Percentiles rank a stretch among this genome's conserved stretches.
Conservation (phyloP, 2,113 vertebrate species). For the Tachuris rubrigastra region DNA sequence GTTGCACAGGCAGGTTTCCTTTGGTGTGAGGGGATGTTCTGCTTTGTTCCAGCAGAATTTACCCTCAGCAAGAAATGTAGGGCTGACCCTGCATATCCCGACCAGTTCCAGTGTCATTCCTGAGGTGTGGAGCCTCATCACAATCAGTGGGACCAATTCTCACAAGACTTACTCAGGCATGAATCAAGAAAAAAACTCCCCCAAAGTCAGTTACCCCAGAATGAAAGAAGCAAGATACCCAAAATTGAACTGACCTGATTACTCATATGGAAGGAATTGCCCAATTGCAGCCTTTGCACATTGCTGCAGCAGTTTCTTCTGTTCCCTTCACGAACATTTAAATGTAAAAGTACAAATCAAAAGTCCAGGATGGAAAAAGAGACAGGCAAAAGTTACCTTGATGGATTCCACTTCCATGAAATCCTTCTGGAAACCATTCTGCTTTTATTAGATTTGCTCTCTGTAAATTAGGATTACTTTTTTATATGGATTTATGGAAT, state of each 20-base stretch:
- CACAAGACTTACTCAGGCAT: background rate
- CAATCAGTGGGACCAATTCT: background rate
- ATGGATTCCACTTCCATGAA: constrained; percentile 25
- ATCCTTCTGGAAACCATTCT: constrained; percentile 53
- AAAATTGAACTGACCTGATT: background rate
- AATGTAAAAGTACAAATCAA: constrained; percentile 40
- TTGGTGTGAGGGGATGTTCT: background rate
- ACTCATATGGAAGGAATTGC: constrained; percentile 53
- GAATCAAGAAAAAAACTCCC: background rate
- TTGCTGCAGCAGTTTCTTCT: background rate
- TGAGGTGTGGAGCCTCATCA: background rate
- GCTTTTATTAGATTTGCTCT: constrained; percentile 56
- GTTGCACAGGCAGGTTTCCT: background rate
- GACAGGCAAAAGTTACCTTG: constrained; percentile 36
- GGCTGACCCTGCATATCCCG: background rate
- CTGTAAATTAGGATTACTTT: constrained; percentile 64
- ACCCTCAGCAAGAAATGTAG: background rate
- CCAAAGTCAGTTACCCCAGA: background rate
- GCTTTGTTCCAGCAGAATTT: background rate
- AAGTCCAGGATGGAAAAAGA: background rate
- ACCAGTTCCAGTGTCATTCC: background rate
- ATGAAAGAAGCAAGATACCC: background rate
- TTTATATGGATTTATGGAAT: constrained; percentile 66
- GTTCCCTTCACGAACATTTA: background rate
- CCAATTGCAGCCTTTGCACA: constrained; percentile 34